Base-by-base conservation (phyloP, 2,888 invertebrate species). In the Eupithecia pulchellata region DNA sequence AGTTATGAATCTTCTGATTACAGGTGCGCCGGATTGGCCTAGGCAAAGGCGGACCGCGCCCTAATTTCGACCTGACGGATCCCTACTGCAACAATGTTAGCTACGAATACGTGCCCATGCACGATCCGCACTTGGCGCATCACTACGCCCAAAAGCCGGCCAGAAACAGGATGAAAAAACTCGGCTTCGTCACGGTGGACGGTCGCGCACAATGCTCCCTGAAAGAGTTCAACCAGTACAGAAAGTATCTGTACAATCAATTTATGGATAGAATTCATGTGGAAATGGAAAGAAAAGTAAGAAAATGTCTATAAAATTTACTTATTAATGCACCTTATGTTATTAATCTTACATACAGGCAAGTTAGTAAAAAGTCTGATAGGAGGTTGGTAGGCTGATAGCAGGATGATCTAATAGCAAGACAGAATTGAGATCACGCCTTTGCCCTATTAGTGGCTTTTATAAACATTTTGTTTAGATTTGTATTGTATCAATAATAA, bases 181-280 rank as follows among this genome's bases (percentile, higher is more conserved):
- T 95, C 5, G 95, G 96, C 4, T 95, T 92, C 78, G 95, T 96
- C 74, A 96, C 96, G 0, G 88, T 92, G 20, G 91, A 95, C 29
- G 95, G 95, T 1, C 91, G 96, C 66, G 96, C 96, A 0, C 94
- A 96, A 1, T 96, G 96, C 82, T 94, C 95, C 1, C 83, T 96
- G 25, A 95, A 95, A 74, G 96, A 96, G 78, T 96, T 96, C 82
- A 96, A 96, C 81, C 93, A 95, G 74, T 96, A 96, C 87, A 94
- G 96, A 68, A 94, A 95, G 75, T 95, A 95, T 76, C 83, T 96
- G 66, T 95, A 95, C 76, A 94, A 95, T 72, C 91, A 92, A 25
- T 95, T 95, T 74, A 91, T 95, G 85, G 95, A 95, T 69, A 88
- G 92, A 67, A 93, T 96, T 70, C 92, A 95, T 69, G 84, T 86